These are phyloP conservation scores for Hirtodrosophila trivittata DNA, from an alignment of 2,888 invertebrate genomes.

Conservation along the genomic window DNA sequence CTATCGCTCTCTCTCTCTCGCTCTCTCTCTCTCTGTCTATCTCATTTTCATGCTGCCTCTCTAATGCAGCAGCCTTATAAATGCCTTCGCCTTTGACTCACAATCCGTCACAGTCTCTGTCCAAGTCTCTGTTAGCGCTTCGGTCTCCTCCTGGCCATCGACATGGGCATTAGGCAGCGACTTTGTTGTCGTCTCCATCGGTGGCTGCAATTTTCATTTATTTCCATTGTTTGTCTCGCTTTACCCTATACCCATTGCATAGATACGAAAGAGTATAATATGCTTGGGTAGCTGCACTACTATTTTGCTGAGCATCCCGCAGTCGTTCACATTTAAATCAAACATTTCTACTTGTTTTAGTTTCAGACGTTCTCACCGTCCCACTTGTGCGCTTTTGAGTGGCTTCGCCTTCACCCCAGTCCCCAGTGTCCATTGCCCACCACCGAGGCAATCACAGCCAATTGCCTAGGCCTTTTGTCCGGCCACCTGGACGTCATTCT, in stretches of 20 bases:
- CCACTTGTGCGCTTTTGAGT: constrained; percentile 59
- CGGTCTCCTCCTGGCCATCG: constrained; percentile 10
- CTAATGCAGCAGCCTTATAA: constrained; percentile 59
- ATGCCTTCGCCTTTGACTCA: constrained; percentile 42
- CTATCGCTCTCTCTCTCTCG: constrained; percentile 6
- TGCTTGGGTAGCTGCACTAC: no score
- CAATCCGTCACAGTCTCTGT: constrained; percentile 41
- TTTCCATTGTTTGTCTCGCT: constrained; percentile 36
- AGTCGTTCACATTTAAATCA: background rate
- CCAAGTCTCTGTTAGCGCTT: constrained; percentile 29
- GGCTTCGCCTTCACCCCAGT: constrained; percentile 47
- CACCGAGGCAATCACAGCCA: constrained; percentile 16
- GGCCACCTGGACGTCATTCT: constrained; percentile 57
- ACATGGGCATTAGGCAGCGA: constrained; percentile 41
- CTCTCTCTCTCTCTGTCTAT: background rate
- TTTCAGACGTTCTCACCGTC: constrained; percentile 38
- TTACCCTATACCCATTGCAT: background rate
- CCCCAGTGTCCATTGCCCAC: constrained; percentile 10
- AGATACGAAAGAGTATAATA: background rate
- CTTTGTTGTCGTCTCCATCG: constrained; percentile 27
- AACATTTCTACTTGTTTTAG: background rate
- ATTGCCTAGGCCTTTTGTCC: constrained; percentile 38
- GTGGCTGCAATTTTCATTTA: constrained; percentile 61
- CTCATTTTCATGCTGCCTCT: background rate
- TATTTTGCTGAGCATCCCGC: background rate